A percentile compares a stretch with the other conserved stretches of the same genome.
Conservation (phyloP, 2,113 vertebrate genomes). For the Vicugna pacos region DNA sequence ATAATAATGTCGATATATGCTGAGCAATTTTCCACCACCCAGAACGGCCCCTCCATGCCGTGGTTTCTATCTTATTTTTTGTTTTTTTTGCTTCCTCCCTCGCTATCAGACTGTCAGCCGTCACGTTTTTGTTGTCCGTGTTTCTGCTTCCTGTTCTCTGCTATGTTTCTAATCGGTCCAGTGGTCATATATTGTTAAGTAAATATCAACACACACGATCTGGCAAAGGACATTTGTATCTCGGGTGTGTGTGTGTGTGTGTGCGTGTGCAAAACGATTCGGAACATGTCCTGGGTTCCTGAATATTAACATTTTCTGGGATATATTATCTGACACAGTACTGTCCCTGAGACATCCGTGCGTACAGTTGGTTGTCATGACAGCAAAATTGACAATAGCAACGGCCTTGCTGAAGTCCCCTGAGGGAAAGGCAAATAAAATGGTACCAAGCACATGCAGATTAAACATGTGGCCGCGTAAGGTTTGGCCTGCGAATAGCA, state of each 20-base stretch:
- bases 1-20: background rate
- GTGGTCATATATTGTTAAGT: background rate
- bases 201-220: background rate
- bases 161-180: background rate
- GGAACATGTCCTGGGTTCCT: background rate
- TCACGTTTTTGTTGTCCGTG: background rate
- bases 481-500: background rate
- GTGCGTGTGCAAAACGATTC: background rate
- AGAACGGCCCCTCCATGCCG: background rate
- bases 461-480: background rate
- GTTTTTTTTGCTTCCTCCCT: background rate
- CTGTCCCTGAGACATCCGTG: background rate
- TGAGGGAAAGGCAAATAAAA: slow-evolving; percentile 78
- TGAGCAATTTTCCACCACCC: background rate
- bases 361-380: background rate
- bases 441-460: slow-evolving; percentile 57
- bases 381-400: background rate
- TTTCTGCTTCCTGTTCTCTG: background rate
- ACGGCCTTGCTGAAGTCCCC: background rate
- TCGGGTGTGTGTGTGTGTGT: background rate
- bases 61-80: background rate
- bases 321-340: background rate
- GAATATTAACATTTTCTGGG: background rate
- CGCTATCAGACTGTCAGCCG: background rate
- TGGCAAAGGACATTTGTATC: background rate